phyloP scores from a whole-genome alignment of 2,113 vertebrate genomes.

The Plotosus lineatus region DNA sequence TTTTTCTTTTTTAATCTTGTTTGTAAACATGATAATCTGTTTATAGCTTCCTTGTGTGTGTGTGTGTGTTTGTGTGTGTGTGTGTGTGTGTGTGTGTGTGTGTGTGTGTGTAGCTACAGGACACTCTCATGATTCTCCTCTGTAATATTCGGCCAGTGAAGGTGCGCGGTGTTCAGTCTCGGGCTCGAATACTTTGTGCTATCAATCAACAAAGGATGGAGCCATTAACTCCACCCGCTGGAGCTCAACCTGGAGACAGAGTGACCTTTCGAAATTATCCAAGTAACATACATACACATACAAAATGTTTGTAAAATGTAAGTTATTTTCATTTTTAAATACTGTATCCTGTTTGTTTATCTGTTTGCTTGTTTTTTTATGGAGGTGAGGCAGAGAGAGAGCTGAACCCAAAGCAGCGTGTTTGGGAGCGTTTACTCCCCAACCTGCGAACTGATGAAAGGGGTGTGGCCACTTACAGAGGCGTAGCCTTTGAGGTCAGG shows the following conservation, averaged over 20 bases:
- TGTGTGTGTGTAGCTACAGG: constrained; percentile 54
- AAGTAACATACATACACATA: constrained; percentile 64
- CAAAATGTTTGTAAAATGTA: background rate
- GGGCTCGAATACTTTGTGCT: constrained; percentile 90
- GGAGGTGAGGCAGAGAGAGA: constrained; percentile 88
- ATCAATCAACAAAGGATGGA: constrained; percentile 65
- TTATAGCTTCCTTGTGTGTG: too few species aligned
- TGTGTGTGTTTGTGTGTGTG: background rate
- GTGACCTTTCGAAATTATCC: constrained; percentile 85
- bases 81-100: constrained; percentile 33
- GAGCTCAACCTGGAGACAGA: constrained; percentile 86
- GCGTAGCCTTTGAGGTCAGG: constrained; percentile 85
- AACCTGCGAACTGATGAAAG: constrained; percentile 80
- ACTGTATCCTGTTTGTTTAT: background rate
- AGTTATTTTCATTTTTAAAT: background rate
- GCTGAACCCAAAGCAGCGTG: constrained; percentile 84
- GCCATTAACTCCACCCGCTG: constrained; percentile 81
- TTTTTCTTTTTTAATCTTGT: too few species aligned
- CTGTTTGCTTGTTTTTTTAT: background rate
- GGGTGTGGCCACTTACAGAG: constrained; percentile 89
- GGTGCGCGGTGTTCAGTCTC: constrained; percentile 85
- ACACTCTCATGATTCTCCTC: constrained; percentile 66
- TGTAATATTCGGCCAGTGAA: constrained; percentile 91
- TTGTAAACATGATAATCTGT: too few species aligned
- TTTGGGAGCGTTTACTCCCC: constrained; percentile 85